phyloP scores from a whole-genome alignment of 2,113 vertebrate species.

The Meleagris gallopavo region DNA sequence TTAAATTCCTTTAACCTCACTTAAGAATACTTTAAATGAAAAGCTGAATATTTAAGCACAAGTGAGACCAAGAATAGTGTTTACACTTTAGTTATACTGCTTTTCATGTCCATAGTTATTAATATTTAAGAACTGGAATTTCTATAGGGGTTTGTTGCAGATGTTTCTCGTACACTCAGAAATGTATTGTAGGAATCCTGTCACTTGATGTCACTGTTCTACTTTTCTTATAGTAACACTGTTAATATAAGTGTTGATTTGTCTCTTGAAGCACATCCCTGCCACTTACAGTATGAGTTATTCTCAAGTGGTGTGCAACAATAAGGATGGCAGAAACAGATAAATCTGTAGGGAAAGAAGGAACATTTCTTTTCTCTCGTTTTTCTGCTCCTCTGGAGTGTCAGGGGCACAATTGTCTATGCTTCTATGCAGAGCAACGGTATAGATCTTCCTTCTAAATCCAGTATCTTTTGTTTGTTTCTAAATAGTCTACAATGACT shows the following conservation, averaged over 20 bases:
- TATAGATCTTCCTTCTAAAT: neutral
- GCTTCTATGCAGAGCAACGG: neutral
- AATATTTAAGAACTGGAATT: neutral
- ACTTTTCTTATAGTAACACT: neutral
- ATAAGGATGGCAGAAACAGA: neutral
- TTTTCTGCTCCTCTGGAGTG: neutral
- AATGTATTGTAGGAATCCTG: neutral
- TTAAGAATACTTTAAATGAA: neutral
- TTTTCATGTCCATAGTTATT: neutral
- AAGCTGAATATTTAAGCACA: neutral
- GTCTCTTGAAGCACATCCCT: fast-evolving
- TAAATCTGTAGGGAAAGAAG: neutral
- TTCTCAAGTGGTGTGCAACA: neutral
- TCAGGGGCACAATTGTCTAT: neutral
- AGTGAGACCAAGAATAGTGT: neutral
- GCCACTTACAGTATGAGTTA: fast-evolving
- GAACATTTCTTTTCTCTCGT: neutral
- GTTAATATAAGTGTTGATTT: fast-evolving
- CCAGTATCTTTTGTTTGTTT: neutral
- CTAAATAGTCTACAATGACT: neutral
- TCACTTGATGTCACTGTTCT: constrained; percentile 48
- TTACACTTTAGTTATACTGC: neutral
- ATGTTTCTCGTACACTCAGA: neutral
- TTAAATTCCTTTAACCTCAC: neutral
- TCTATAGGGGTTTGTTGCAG: fast-evolving